These are phyloP conservation scores for Lophius piscatorius DNA, from an alignment of 2,113 vertebrate species.

Conservation along the genomic window DNA sequence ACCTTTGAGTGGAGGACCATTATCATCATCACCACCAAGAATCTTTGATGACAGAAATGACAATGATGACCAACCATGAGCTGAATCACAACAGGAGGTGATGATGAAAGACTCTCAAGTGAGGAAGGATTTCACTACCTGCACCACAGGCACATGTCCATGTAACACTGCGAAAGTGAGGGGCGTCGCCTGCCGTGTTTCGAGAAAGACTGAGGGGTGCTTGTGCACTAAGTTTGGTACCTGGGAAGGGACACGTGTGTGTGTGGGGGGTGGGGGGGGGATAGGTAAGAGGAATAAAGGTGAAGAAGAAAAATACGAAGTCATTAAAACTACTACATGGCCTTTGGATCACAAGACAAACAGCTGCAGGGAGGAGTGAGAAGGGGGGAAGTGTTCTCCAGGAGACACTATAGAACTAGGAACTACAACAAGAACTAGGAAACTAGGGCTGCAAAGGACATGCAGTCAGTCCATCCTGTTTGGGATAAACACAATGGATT, in stretches of 20 bases:
- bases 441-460: constrained; percentile 54
- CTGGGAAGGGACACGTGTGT: constrained; percentile 83
- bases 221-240: constrained; percentile 98
- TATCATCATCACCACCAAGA: constrained; percentile 24
- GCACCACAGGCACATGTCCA: constrained; percentile 98
- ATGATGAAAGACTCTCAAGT: constrained; percentile 63
- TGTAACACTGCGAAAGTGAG: constrained; percentile 99
- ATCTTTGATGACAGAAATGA: constrained; percentile 47
- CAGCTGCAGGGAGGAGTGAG: constrained; percentile 43
- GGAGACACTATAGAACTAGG: constrained; percentile 37
- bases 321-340: constrained; percentile 65
- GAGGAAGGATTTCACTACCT: constrained; percentile 84
- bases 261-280: constrained; percentile 49
- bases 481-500: constrained; percentile 64
- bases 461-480: constrained; percentile 40
- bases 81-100: constrained; percentile 60
- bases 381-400: constrained; percentile 21
- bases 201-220: constrained; percentile 97
- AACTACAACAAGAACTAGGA: constrained; percentile 58
- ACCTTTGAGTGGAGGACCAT: constrained; percentile 1
- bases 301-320: constrained; percentile 67
- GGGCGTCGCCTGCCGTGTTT: constrained; percentile 98
- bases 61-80: constrained; percentile 60
- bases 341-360: constrained; percentile 44
- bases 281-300: constrained; percentile 42